A percentile compares a stretch with the other conserved stretches of the same genome.
Evolutionary conservation across 1,140 invertebrate genomes (phyloP).

Genomic region (Glomeris maerens): DNA sequence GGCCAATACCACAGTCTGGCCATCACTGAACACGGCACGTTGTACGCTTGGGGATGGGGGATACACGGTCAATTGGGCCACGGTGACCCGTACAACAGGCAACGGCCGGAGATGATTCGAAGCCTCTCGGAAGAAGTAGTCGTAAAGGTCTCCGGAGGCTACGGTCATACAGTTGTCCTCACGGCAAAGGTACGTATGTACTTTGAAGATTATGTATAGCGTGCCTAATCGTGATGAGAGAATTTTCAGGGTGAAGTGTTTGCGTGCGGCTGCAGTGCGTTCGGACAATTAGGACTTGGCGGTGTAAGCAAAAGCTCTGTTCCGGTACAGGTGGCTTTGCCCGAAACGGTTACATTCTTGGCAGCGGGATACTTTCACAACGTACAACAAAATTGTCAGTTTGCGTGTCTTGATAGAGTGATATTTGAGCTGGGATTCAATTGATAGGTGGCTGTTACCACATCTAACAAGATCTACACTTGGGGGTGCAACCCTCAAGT

Average conservation of each 20-base stretch:
- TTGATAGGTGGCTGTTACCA: slow-evolving; percentile 50
- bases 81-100: slow-evolving; percentile 47
- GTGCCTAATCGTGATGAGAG: neutral
- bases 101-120: slow-evolving; percentile 43
- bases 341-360: slow-evolving; percentile 46
- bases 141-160: slow-evolving; percentile 47
- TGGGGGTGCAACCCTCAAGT: slow-evolving; percentile 68
- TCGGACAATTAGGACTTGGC: slow-evolving; percentile 58
- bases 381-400: slow-evolving; percentile 44
- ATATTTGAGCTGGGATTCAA: slow-evolving; percentile 15
- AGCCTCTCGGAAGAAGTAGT: slow-evolving; percentile 32
- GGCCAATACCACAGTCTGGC: slow-evolving; percentile 69
- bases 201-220: neutral
- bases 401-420: neutral
- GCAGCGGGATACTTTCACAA: slow-evolving; percentile 66
- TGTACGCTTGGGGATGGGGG: slow-evolving; percentile 52
- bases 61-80: slow-evolving; percentile 71
- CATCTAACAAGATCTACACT: slow-evolving; percentile 48
- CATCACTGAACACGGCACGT: slow-evolving; percentile 44
- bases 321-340: slow-evolving; percentile 42
- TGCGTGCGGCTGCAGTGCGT: slow-evolving; percentile 60
- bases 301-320: slow-evolving; percentile 40
- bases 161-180: slow-evolving; percentile 56
- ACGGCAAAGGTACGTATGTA: slow-evolving; percentile 34
- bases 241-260: slow-evolving; percentile 43